These are phyloP conservation scores for Etheostoma nigrum DNA, from an alignment of 2,797 vertebrate species.

Conservation along the genomic window DNA sequence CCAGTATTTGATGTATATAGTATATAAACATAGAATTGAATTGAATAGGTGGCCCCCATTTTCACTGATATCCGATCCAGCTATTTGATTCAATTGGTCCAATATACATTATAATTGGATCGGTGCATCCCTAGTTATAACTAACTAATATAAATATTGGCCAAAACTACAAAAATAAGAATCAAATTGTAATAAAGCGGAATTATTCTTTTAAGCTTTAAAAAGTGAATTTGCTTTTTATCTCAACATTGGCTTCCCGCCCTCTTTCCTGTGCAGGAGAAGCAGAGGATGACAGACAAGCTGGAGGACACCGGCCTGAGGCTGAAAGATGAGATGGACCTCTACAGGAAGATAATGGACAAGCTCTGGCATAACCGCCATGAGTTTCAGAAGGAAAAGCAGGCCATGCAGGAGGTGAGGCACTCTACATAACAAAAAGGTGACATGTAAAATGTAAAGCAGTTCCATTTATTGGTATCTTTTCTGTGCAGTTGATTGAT, in stretches of 20 bases:
- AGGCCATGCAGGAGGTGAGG: slow-evolving; percentile 93
- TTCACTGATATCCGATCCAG: no score
- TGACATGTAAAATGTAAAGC: neutral
- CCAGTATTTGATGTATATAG: no score
- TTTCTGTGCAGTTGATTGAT: slow-evolving; percentile 89
- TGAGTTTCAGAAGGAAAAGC: slow-evolving; percentile 94
- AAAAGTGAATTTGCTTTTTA: neutral
- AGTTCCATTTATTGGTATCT: neutral
- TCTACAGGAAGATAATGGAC: slow-evolving; percentile 97
- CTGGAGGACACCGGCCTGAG: slow-evolving; percentile 94
- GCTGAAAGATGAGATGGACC: slow-evolving; percentile 96
- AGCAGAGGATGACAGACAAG: slow-evolving; percentile 94
- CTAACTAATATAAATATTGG: neutral
- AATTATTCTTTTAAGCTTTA: no score
- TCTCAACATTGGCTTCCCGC: neutral
- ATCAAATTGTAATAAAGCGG: neutral
- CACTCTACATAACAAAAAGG: rapidly evolving
- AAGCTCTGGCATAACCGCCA: slow-evolving; percentile 94
- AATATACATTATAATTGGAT: no score
- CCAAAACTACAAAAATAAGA: neutral
- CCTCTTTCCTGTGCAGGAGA: slow-evolving; percentile 83
- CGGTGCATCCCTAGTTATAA: no score
- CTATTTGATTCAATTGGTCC: no score
- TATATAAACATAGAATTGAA: no score
- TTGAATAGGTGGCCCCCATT: no score